A percentile compares a stretch with the other conserved stretches of the same genome.
Evolutionary conservation across 2,888 invertebrate genomes (phyloP).

Genomic region (Xestia c-nigrum): DNA sequence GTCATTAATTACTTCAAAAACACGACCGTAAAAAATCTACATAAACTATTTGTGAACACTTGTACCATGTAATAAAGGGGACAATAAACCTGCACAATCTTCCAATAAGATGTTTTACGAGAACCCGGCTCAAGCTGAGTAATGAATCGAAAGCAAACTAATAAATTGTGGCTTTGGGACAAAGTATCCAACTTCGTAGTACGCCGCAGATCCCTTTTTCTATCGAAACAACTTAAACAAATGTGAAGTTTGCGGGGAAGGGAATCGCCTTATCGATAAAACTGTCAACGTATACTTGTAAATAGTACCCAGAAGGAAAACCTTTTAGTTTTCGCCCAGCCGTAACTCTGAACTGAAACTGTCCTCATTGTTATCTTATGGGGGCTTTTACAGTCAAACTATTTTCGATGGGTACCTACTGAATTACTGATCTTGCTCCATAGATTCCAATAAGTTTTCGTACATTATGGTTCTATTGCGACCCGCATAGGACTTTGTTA

Average conservation of each 20-base stretch:
- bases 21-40: conserved; percentile 31
- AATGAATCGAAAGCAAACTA: conserved; percentile 80
- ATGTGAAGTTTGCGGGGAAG: conserved; percentile 63
- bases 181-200: conserved; percentile 73
- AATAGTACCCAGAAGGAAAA: conserved; percentile 56
- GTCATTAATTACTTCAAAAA: conserved; percentile 47
- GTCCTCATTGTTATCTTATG: conserved; percentile 48
- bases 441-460: conserved; percentile 15
- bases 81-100: conserved; percentile 76
- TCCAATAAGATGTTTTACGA: conserved; percentile 74
- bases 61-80: conserved; percentile 70
- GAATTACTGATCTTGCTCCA: conserved; percentile 3
- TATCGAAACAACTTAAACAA: conserved; percentile 69
- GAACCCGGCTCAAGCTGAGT: conserved; percentile 68
- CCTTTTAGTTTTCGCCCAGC: conserved; percentile 52
- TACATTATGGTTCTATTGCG: neutral
- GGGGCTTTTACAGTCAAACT: conserved; percentile 24
- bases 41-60: conserved; percentile 58
- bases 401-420: neutral
- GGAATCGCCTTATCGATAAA: conserved; percentile 68
- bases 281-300: conserved; percentile 63
- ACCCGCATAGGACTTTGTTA: neutral
- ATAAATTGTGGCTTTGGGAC: conserved; percentile 79
- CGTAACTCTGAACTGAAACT: conserved; percentile 36
- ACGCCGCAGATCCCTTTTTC: conserved; percentile 59